These are phyloP conservation scores for Dreissena rostriformis DNA, from an alignment of 1,140 invertebrate genomes.

Conservation along the genomic window DNA sequence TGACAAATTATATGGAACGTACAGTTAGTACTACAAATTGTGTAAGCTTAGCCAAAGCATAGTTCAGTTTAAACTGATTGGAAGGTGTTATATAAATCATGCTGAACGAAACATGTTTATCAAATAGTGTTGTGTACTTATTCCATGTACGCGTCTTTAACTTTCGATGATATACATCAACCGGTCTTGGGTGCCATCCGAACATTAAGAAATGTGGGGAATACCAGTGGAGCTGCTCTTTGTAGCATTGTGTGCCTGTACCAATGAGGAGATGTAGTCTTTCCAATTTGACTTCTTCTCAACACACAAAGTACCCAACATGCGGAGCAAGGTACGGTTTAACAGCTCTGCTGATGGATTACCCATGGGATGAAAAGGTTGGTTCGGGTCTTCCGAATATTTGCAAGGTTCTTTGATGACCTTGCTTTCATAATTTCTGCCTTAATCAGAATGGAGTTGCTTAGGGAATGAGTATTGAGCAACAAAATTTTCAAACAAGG, in stretches of 20 bases:
- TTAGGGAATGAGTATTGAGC: not conserved
- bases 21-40: too few relatives aligned
- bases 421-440: constrained; percentile 34
- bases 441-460: constrained; percentile 33
- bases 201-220: constrained; percentile 50
- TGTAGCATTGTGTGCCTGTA: constrained; percentile 56
- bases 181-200: constrained; percentile 42
- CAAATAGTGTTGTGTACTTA: too few relatives aligned
- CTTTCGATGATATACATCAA: constrained; percentile 42
- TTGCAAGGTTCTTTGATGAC: constrained; percentile 29
- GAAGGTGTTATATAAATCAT: too few relatives aligned
- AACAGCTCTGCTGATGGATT: constrained; percentile 50
- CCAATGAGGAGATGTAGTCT: constrained; percentile 17
- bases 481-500: too few relatives aligned
- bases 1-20: too few relatives aligned
- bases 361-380: constrained; percentile 43
- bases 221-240: constrained; percentile 36
- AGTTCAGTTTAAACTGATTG: too few relatives aligned
- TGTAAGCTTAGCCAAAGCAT: too few relatives aligned
- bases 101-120: too few relatives aligned
- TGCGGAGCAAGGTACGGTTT: constrained; percentile 42
- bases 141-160: too few relatives aligned
- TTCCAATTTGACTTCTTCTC: constrained; percentile 44
- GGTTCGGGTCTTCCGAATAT: constrained; percentile 38
- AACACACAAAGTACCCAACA: constrained; percentile 48